Evolutionary conservation across 2,888 invertebrate species (phyloP), one percentile per base, ranked within the genome.

Genomic region (Neuroscelio doddi): DNA sequence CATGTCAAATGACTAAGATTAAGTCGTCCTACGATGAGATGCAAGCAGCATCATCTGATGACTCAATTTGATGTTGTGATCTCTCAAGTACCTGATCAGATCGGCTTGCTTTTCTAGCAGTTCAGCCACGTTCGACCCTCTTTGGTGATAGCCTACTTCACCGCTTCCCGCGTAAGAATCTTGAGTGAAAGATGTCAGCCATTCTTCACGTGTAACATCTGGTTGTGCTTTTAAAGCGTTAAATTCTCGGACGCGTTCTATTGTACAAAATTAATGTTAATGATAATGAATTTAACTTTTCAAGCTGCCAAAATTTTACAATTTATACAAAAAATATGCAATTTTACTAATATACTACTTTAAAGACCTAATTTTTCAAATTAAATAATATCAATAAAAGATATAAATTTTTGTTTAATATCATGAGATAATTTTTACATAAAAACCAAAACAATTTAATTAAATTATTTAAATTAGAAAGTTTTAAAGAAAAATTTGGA

Each of bases 41-140:
- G 78, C 76, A 1, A 82, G 62, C 14, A 76, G 47, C 86, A 91
- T 89, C 71, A 92, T 85, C 78, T 89, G 90, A 70, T 89, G 88
- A 69, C 90, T 89, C 34, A 92, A 84, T 74, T 88, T 87, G 21
- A 87, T 87, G 73, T 91, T 91, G 69, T 91, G 90, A 75, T 91
- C 91, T 69, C 88, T 88, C 53, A 91, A 84, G 77, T 90, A 90
- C 75, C 88, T 86, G 68, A 92, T 92, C 5, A 91, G 85, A 82
- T 91, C 91, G 17, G 91, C 91, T 86, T 91, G 91, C 79, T 90
- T 90, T 74, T 91, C 90, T 41, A 91, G 83, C 47, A 91, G 85
- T 58, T 91, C 90, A 14, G 76, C 70, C 45, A 82, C 62, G 55
- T 81, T 77, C 1, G 77, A 76, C 12, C 76, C 81, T 47, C 74